Conservation (phyloP, 2,888 invertebrate species). For the Leptinotarsa rubiginosa region DNA sequence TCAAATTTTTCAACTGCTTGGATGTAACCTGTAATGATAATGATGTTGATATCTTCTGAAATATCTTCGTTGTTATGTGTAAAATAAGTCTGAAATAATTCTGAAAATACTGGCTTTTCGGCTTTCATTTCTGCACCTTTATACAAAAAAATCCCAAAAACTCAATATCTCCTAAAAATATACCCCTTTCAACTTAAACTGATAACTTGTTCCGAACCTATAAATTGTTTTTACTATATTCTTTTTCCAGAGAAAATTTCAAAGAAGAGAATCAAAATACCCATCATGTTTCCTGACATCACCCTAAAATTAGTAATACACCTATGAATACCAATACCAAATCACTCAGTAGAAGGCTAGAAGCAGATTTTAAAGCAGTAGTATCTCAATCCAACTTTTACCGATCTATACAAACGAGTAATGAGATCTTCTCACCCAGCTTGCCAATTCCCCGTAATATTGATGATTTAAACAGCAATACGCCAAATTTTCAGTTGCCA, state of each 20-base stretch:
- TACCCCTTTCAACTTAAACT: no score
- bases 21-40: no score
- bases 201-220: neutral
- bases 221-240: neutral
- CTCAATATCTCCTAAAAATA: no score
- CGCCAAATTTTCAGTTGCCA: neutral
- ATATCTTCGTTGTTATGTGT: no score
- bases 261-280: neutral
- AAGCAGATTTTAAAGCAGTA: neutral
- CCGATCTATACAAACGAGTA: neutral
- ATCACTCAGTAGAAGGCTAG: neutral
- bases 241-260: neutral
- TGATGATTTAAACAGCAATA: no score
- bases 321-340: neutral
- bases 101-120: no score
- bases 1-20: no score
- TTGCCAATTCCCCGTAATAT: constrained; percentile 33
- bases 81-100: no score
- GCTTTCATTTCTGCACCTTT: no score
- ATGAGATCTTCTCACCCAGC: neutral
- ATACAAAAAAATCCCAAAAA: no score
- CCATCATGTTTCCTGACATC: neutral
- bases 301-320: neutral
- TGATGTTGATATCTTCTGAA: no score
- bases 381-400: constrained; percentile 24